These are phyloP conservation scores for Sigmodon hispidus DNA, from an alignment of 2,113 vertebrate species.

Conservation along the genomic window DNA sequence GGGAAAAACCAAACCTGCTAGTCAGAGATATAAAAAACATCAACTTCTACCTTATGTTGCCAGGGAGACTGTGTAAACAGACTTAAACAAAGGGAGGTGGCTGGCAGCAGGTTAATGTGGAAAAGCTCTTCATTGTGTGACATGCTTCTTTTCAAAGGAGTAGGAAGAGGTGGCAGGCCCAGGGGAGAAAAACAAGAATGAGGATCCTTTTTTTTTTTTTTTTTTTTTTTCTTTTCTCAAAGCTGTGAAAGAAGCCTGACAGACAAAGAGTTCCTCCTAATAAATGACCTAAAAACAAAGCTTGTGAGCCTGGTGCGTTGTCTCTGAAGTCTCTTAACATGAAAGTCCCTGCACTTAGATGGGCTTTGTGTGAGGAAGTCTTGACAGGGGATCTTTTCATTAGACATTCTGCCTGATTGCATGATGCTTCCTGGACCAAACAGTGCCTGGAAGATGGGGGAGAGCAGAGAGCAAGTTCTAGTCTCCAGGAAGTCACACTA, in stretches of 20 bases:
- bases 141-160: slow-evolving; percentile 73
- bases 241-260: background rate
- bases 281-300: background rate
- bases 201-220: slow-evolving; percentile 12
- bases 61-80: slow-evolving; percentile 87
- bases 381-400: background rate
- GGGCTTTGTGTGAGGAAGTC: background rate
- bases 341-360: background rate
- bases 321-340: background rate
- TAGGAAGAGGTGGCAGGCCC: slow-evolving; percentile 54
- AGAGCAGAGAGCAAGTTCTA: background rate
- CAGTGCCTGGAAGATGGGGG: background rate
- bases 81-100: slow-evolving; percentile 85
- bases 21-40: slow-evolving; percentile 78
- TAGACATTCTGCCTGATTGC: background rate
- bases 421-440: background rate
- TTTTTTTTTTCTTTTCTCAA: slow-evolving; percentile 5
- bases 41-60: slow-evolving; percentile 83
- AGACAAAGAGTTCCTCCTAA: background rate
- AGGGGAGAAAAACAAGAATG: slow-evolving; percentile 12
- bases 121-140: slow-evolving; percentile 78
- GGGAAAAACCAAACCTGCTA: slow-evolving; percentile 74
- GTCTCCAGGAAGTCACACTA: background rate
- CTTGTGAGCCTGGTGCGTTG: background rate
- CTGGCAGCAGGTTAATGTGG: slow-evolving; percentile 76